Evolutionary conservation across 2,113 vertebrate genomes (phyloP).

Genomic region (Megaceryle maxima): DNA sequence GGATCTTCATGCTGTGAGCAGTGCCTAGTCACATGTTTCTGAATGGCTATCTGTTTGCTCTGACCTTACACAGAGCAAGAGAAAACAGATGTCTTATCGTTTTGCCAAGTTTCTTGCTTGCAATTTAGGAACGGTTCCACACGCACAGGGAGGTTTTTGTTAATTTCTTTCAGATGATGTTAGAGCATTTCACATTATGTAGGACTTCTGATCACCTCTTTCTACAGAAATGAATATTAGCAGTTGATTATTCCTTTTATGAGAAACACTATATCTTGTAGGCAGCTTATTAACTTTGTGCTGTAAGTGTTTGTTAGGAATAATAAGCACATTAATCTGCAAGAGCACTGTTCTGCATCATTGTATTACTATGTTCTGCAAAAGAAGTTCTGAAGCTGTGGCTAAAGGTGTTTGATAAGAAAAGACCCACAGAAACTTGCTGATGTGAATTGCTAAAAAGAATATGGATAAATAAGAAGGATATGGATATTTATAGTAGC

Average conservation of each 20-base stretch:
- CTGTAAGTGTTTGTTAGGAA: conserved; percentile 4
- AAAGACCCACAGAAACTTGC: background rate
- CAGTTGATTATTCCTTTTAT: conserved; percentile 23
- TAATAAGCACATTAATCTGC: background rate
- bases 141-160: conserved; percentile 75
- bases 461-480: background rate
- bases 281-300: conserved; percentile 49
- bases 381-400: background rate
- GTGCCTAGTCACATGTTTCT: conserved; percentile 69
- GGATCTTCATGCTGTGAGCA: conserved; percentile 65
- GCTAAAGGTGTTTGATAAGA: background rate
- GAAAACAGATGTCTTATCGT: conserved; percentile 80
- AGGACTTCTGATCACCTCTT: conserved; percentile 43
- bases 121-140: conserved; percentile 77
- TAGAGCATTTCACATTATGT: conserved; percentile 23
- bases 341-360: background rate
- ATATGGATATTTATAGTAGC: background rate
- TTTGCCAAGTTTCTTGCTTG: conserved; percentile 76
- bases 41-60: conserved; percentile 72
- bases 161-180: conserved; percentile 82
- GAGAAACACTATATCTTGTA: conserved; percentile 48
- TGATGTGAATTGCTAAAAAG: background rate
- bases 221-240: conserved; percentile 46
- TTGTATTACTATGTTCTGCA: background rate
- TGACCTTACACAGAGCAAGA: conserved; percentile 76